Evolutionary conservation across 2,113 vertebrate species (phyloP).

Genomic region (Puma concolor): DNA sequence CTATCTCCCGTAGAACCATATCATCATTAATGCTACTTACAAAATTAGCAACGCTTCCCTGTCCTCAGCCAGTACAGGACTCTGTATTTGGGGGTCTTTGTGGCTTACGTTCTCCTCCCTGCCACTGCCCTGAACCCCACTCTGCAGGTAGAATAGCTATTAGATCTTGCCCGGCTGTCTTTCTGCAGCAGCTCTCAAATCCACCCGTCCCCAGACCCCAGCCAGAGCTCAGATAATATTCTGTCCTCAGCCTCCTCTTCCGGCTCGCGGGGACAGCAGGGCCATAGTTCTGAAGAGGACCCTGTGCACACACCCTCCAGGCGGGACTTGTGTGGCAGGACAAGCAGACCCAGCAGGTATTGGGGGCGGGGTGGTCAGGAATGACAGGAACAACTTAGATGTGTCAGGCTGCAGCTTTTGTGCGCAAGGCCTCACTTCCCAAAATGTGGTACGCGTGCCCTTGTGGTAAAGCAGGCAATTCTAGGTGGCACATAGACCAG

Average conservation of each 20-base stretch:
- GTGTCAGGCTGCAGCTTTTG: not conserved
- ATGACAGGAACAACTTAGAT: too few relatives aligned
- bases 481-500: not conserved
- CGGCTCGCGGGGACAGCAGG: not conserved
- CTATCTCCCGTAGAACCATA: rapidly evolving
- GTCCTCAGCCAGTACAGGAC: not conserved
- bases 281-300: not conserved
- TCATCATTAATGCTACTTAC: not conserved
- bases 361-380: too few relatives aligned
- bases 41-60: not conserved
- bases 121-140: too few relatives aligned
- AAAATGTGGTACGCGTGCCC: rapidly evolving
- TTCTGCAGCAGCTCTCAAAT: not conserved
- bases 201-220: too few relatives aligned
- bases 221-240: not conserved
- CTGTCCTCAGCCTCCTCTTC: not conserved
- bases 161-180: not conserved
- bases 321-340: not conserved
- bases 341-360: not conserved
- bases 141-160: not conserved
- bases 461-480: not conserved
- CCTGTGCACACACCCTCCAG: not conserved
- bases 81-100: not conserved
- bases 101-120: not conserved
- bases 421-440: not conserved